Evolutionary conservation across 2,888 invertebrate genomes (phyloP).

Genomic region (Antitype chi): DNA sequence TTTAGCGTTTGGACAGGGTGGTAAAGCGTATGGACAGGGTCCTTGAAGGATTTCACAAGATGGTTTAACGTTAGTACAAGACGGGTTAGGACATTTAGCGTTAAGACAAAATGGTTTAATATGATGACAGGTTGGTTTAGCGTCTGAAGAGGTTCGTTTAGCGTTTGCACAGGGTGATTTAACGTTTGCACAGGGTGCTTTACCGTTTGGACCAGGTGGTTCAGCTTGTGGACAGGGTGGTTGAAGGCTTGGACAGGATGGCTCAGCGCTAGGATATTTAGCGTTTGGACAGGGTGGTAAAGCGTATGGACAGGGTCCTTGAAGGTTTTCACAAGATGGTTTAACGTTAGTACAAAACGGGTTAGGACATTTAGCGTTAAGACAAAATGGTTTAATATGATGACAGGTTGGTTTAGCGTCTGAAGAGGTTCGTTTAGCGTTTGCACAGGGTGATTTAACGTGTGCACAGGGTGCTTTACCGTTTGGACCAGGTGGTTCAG

Average conservation of each 20-base stretch:
- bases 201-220: neutral
- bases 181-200: neutral
- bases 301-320: neutral
- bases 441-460: too few species aligned
- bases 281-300: neutral
- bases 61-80: neutral
- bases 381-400: too few species aligned
- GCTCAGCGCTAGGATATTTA: neutral
- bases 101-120: too few species aligned
- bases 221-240: neutral
- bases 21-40: neutral
- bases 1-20: neutral
- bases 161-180: too few species aligned
- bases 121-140: too few species aligned
- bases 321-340: neutral
- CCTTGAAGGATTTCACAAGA: neutral
- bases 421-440: neutral
- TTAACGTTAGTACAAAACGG: neutral
- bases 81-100: neutral
- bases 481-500: neutral
- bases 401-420: neutral
- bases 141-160: neutral
- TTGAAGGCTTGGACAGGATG: neutral
- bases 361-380: neutral
- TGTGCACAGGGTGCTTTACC: neutral